Evolutionary conservation across 2,888 invertebrate genomes (phyloP).

Genomic region (Scaeva pyrastri): DNA sequence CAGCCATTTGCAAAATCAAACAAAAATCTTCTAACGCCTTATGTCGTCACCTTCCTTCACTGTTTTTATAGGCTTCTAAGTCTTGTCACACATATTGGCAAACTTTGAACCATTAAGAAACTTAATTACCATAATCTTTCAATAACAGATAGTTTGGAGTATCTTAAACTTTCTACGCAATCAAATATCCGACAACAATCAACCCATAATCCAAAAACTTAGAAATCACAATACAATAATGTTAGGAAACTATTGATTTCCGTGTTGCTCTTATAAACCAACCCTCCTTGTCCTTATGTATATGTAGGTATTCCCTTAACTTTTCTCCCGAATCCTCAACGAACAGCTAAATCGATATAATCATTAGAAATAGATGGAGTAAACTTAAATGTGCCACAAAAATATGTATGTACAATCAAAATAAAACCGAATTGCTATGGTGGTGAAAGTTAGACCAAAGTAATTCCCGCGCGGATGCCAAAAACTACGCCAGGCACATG

Average conservation of each 20-base stretch:
- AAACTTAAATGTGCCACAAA: conserved; percentile 12
- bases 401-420: not conserved
- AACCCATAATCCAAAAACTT: conserved; percentile 24
- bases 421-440: not conserved
- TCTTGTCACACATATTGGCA: not conserved
- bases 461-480: conserved; percentile 11
- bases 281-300: not conserved
- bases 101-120: not conserved
- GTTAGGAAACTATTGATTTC: conserved; percentile 15
- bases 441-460: conserved; percentile 15
- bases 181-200: conserved; percentile 14
- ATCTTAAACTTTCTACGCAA: not conserved
- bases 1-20: too few relatives aligned
- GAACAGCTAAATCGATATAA: not conserved
- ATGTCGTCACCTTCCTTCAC: not conserved
- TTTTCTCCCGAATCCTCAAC: not conserved
- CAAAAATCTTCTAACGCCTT: not conserved
- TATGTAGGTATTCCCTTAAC: too few relatives aligned
- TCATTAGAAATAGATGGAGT: conserved; percentile 3
- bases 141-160: conserved; percentile 10
- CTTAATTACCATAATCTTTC: conserved; percentile 18
- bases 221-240: conserved; percentile 3
- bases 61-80: not conserved
- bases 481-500: conserved; percentile 12
- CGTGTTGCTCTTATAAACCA: not conserved